phyloP scores from a whole-genome alignment of 2,797 vertebrate species.

The Spea hammondii region DNA sequence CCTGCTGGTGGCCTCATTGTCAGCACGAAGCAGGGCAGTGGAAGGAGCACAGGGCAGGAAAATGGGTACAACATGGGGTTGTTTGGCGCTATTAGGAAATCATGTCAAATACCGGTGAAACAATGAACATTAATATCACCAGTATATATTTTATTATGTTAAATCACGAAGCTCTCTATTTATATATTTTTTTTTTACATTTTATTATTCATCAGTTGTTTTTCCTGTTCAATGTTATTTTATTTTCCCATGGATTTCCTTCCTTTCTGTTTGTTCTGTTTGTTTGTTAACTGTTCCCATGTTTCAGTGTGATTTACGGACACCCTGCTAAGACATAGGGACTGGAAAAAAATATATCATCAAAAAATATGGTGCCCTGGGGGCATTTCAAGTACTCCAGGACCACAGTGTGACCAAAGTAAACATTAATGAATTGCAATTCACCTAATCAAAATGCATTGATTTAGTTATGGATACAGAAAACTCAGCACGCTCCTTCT shows the following conservation, averaged over 20 bases:
- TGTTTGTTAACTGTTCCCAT: constrained; percentile 27
- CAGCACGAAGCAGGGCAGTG: no score
- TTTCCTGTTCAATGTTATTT: constrained; percentile 5
- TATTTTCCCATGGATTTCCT: rapidly evolving
- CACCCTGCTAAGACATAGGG: constrained; percentile 11
- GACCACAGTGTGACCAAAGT: background rate
- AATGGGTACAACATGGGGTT: no score
- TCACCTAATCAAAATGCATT: constrained; percentile 2
- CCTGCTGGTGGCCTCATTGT: no score
- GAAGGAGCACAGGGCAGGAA: no score
- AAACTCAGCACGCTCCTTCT: background rate
- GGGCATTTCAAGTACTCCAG: background rate
- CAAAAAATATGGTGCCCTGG: constrained; percentile 11
- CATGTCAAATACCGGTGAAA: no score
- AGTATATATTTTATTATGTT: no score
- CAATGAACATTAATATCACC: no score
- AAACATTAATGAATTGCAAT: constrained; percentile 1
- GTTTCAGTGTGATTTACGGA: constrained; percentile 39
- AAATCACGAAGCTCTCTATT: no score
- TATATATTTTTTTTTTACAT: background rate
- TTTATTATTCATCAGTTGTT: constrained; percentile 40
- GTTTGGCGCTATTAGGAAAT: no score
- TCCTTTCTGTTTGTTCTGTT: no score
- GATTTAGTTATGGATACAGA: background rate
- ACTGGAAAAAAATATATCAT: constrained; percentile 34